Evolutionary conservation across 2,113 vertebrate genomes (phyloP), one percentile per base, ranked within the genome.

Genomic region (Cromileptes altivelis): DNA sequence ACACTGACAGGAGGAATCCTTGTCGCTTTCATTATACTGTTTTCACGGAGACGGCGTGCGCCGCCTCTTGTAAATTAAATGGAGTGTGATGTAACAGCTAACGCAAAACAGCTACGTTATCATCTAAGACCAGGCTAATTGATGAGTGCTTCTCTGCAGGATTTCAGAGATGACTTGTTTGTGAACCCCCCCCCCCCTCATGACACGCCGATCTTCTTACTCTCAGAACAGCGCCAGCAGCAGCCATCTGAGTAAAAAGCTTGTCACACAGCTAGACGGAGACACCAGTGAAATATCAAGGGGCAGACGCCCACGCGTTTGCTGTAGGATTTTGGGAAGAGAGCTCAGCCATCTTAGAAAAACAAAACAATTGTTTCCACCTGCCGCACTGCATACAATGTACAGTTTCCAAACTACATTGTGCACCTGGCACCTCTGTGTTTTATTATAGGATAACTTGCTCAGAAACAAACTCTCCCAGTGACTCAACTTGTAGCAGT

Each of bases 121-220:
- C 91, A 82, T 88, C 82, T 70, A 49, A 75, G 73, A 86, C 53
- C 84, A 89, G 86, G 69, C 87, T 90, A 92, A 92, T 90, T 90
- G 87, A 90, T 86, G 89, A 89, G 82, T 21, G 80, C 71, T 86
- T 79, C 71, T 85, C 85, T 87, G 80, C 60, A 78, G 87, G 69
- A 73, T 91, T 89, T 85, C 72, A 74, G 80, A 86, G 87, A 87
- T 86, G 70, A 90, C 90, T 94, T 88, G 89, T 90, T 91, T 87
- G 82, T 81, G 81, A 91, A 82, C 27, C 63, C 70, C 75, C 63
- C 70, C 75, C 70, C 27, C 25, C 17, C 60, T 76, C 42, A 75
- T 88, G 91, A 93, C 89, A 83, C 61, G 72, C 86, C 73, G 73
- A 89, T 90, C 87, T 78, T 56, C 65, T 78, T 56, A 50, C 83